phyloP scores from a whole-genome alignment of 2,888 invertebrate species.

The Oligia strigilis region DNA sequence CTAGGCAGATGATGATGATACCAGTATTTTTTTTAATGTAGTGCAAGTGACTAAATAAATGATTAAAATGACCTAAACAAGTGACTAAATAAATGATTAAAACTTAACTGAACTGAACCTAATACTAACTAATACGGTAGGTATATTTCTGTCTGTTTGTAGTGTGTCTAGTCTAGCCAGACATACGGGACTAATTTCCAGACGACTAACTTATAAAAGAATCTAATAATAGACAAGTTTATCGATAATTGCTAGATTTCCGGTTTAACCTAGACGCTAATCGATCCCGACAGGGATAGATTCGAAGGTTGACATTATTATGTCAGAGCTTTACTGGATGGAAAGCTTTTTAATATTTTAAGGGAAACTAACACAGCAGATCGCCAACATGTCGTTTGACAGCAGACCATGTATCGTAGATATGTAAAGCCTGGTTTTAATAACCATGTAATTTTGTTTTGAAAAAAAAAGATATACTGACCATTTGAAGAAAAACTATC shows the following conservation, averaged over 20 bases:
- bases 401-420: no score
- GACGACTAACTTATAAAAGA: constrained; percentile 16
- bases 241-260: constrained; percentile 17
- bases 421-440: background rate
- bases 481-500: background rate
- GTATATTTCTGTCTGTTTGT: background rate
- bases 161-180: constrained; percentile 34
- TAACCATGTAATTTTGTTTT: background rate
- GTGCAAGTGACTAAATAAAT: no score
- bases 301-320: no score
- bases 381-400: background rate
- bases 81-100: background rate
- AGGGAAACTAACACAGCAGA: background rate
- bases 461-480: background rate
- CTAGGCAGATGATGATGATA: no score
- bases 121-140: background rate
- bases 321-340: background rate
- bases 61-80: no score
- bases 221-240: constrained; percentile 29
- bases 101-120: background rate
- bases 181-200: constrained; percentile 40
- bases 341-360: background rate
- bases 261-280: background rate
- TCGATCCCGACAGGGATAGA: no score
- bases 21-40: background rate